These are phyloP conservation scores for Drosophila austrosaltans DNA, from an alignment of 2,888 invertebrate genomes.

Conservation along the genomic window DNA sequence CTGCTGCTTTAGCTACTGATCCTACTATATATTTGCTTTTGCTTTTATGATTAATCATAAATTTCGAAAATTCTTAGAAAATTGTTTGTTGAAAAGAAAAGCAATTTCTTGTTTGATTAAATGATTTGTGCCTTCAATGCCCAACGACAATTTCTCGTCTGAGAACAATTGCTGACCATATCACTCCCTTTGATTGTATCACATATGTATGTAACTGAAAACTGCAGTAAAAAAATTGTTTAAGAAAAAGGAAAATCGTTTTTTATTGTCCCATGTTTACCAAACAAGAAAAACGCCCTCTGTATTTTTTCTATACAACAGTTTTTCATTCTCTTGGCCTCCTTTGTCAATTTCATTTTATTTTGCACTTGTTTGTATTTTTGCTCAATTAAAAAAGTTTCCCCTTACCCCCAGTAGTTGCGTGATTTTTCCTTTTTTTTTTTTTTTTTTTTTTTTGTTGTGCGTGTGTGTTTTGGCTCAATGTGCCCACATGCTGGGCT, in stretches of 20 bases:
- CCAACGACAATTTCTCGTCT: background rate
- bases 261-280: constrained; percentile 26
- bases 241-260: background rate
- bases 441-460: constrained; percentile 47
- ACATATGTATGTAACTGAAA: background rate
- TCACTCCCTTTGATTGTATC: constrained; percentile 14
- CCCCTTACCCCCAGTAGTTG: constrained; percentile 40
- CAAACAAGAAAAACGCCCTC: constrained; percentile 26
- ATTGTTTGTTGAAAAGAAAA: constrained; percentile 36
- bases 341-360: too few species aligned
- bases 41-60: constrained; percentile 43
- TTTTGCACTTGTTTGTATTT: constrained; percentile 79
- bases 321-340: background rate
- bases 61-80: constrained; percentile 56
- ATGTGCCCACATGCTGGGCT: constrained; percentile 76
- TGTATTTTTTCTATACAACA: background rate
- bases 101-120: constrained; percentile 55
- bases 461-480: constrained; percentile 36
- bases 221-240: too few species aligned
- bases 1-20: constrained; percentile 30
- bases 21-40: background rate
- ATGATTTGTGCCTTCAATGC: constrained; percentile 60
- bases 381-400: constrained; percentile 75
- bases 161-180: constrained; percentile 21
- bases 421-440: constrained; percentile 67